phyloP scores from a whole-genome alignment of 2,888 invertebrate genomes.

The Sinelater perroti region DNA sequence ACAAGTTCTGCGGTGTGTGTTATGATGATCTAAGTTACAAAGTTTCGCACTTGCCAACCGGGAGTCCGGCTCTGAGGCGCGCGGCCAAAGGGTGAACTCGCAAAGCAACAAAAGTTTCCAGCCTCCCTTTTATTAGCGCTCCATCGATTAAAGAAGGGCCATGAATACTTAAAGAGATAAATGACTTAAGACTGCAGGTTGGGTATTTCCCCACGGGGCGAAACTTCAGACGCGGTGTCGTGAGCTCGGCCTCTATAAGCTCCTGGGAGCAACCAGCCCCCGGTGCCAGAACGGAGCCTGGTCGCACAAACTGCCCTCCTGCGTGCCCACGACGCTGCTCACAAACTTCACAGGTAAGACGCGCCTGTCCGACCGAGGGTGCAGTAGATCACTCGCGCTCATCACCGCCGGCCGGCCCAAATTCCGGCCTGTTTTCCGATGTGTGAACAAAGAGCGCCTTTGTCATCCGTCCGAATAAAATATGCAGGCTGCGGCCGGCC shows the following conservation, averaged over 20 bases:
- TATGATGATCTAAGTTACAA: too few species aligned
- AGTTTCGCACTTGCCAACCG: too few species aligned
- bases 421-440: slow-evolving; percentile 6
- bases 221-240: slow-evolving; percentile 79
- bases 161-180: slow-evolving; percentile 41
- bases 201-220: slow-evolving; percentile 80
- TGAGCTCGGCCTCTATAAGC: slow-evolving; percentile 84
- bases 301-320: slow-evolving; percentile 80
- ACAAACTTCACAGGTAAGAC: slow-evolving; percentile 83
- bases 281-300: slow-evolving; percentile 85
- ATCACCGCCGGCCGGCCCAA: not conserved
- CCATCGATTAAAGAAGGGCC: slow-evolving; percentile 25
- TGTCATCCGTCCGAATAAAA: slow-evolving; percentile 6
- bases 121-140: too few species aligned
- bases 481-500: not conserved
- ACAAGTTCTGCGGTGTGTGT: too few species aligned
- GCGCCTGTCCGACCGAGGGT: too few species aligned
- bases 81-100: too few species aligned
- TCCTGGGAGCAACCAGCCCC: slow-evolving; percentile 79
- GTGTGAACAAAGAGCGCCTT: slow-evolving; percentile 13
- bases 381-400: not conserved
- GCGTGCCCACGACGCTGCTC: slow-evolving; percentile 85
- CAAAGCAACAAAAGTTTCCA: too few species aligned
- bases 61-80: too few species aligned
- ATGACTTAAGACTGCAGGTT: slow-evolving; percentile 65